Evolutionary conservation across 2,888 invertebrate species (phyloP), one percentile per base, ranked within the genome.

Genomic region (Ganaspis brasiliensis): DNA sequence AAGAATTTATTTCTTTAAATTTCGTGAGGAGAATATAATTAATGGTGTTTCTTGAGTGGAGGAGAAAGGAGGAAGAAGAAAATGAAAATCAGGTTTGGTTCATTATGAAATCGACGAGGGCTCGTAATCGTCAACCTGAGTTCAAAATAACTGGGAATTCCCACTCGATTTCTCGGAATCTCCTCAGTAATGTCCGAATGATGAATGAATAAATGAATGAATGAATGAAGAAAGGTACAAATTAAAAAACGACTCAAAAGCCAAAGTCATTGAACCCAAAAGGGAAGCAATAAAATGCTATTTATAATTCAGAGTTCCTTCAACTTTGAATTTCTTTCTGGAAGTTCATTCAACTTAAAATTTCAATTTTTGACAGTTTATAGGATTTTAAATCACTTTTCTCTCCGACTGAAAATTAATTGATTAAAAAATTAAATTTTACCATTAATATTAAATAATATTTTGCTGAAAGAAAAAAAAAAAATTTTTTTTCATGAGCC

Each of bases 1-100:
- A n/a, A 16, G 19, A 19, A 1, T 77, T 75, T 76, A 79, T 76
- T 79, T 77, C 74, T 71, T 35, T 77, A 72, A 63, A 76, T 59
- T 75, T 70, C 73, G 31, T 31, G 73, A 61, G 16, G 67, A 73
- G 63, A 67, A 59, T 61, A 59, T 61, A 67, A 10, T 72, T 75
- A 72, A 61, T 59, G 61, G 55, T 73, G 71, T 61, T 76, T 40
- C 55, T 52, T 55, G n/a, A n/a, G n/a, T n/a, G 35, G 72, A 59
- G 55, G 31, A 61, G 31, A 67, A 74, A 76, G 14, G 24, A 63
- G 63, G 24, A 67, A 24, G 24, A 67, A 67, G 45, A 67, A 49
- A 67, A 67, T 49, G 21, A 45, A 67, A 67, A 67, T 67, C 67
- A 67, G 67, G 67, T 67, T 67, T 67, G 45, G 67, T 67, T 67